These are phyloP conservation scores for Halcyon leucocephala DNA, from an alignment of 2,797 vertebrate species.

Conservation along the genomic window DNA sequence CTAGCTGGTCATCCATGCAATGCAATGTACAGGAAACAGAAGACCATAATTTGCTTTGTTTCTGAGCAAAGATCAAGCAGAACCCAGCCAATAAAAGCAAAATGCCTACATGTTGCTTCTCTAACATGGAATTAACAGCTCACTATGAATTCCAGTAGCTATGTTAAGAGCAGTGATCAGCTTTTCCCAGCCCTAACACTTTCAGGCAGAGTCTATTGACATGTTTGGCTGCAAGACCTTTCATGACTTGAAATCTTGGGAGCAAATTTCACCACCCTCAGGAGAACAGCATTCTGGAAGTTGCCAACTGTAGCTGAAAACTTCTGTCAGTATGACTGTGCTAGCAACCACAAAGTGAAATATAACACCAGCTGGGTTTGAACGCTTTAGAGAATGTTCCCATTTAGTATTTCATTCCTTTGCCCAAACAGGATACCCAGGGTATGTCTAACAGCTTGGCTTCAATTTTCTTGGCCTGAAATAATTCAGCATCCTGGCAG, in stretches of 20 bases:
- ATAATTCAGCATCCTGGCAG: conserved; percentile 25
- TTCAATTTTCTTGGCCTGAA: conserved; percentile 3
- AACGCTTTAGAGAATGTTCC: not conserved
- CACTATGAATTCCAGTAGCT: not conserved
- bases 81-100: not conserved
- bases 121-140: not conserved
- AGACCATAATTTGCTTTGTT: not conserved
- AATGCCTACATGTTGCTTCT: not conserved
- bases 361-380: not conserved
- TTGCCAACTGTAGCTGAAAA: conserved; percentile 12
- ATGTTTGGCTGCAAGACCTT: not conserved
- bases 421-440: not conserved
- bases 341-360: conserved; percentile 32
- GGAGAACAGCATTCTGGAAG: not conserved
- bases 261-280: not conserved
- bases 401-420: not conserved
- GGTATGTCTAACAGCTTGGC: conserved; percentile 29
- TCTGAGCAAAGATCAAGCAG: not conserved
- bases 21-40: not conserved
- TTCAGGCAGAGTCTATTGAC: not conserved
- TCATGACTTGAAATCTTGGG: not conserved
- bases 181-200: not conserved
- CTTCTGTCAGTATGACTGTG: not conserved
- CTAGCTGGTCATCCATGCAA: not conserved
- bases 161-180: not conserved